A percentile compares a stretch with the other conserved stretches of the same genome.
phyloP scores from a whole-genome alignment of 2,888 invertebrate genomes.

The Lithophane leautieri region DNA sequence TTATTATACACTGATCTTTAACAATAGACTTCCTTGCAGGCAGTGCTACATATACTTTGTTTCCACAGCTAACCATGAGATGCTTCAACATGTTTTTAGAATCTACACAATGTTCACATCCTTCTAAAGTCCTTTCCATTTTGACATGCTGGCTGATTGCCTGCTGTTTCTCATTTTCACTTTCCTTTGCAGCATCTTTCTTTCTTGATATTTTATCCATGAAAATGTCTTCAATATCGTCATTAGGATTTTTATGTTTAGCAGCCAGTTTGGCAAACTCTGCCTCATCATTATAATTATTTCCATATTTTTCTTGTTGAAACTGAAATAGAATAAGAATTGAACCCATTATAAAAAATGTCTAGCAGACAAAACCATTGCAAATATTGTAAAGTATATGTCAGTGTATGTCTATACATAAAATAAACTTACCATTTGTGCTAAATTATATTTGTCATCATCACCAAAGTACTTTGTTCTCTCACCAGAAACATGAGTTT shows the following conservation, averaged over 20 bases:
- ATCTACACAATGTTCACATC: constrained; percentile 96
- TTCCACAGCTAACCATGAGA: constrained; percentile 95
- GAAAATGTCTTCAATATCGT: constrained; percentile 96
- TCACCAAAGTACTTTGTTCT: constrained; percentile 96
- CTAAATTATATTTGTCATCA: constrained; percentile 96
- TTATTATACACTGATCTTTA: constrained; percentile 96
- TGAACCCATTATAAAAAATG: background rate
- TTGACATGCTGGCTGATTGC: constrained; percentile 94
- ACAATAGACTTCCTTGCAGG: constrained; percentile 95
- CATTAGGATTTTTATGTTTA: constrained; percentile 91
- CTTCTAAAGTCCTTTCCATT: constrained; percentile 93
- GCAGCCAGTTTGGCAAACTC: constrained; percentile 94
- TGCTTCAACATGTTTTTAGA: constrained; percentile 95
- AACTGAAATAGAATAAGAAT: constrained; percentile 89
- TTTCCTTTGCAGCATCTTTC: constrained; percentile 91
- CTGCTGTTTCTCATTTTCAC: constrained; percentile 91
- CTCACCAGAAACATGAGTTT: constrained; percentile 94
- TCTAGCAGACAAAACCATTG: background rate
- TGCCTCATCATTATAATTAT: constrained; percentile 94
- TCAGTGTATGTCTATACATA: no score
- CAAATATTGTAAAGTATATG: background rate
- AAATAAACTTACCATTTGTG: constrained; percentile 92
- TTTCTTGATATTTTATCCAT: constrained; percentile 94
- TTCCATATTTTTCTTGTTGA: constrained; percentile 94
- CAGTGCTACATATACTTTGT: constrained; percentile 95